phyloP scores from a whole-genome alignment of 2,888 invertebrate genomes.

The Synanthedon vespiformis region DNA sequence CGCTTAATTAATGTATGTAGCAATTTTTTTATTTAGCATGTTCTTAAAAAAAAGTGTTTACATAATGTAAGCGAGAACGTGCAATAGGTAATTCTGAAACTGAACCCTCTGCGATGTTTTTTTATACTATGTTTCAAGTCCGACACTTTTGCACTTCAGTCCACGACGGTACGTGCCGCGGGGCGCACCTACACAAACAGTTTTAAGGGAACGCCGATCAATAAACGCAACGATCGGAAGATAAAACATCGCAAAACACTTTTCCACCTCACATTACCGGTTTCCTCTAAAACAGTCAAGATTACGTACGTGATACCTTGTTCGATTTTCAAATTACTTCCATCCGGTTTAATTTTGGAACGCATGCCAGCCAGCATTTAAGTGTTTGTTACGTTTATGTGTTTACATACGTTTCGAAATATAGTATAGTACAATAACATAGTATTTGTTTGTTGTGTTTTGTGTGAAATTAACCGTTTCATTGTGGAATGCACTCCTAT shows the following conservation, averaged over 20 bases:
- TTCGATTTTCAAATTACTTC: background rate
- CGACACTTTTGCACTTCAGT: constrained; percentile 31
- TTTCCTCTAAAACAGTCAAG: constrained; percentile 20
- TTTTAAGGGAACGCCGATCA: constrained; percentile 10
- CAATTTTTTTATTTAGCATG: too few species aligned
- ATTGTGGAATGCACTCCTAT: too few species aligned
- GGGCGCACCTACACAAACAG: constrained; percentile 24
- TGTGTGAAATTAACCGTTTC: too few species aligned
- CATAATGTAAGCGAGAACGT: too few species aligned
- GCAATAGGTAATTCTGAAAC: background rate
- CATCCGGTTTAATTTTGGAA: constrained; percentile 5
- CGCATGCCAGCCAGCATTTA: constrained; percentile 2
- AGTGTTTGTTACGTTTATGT: background rate
- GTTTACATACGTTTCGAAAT: background rate
- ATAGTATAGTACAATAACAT: background rate
- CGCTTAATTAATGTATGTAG: too few species aligned
- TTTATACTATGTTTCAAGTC: constrained; percentile 18
- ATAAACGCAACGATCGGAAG: constrained; percentile 8
- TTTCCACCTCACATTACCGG: constrained; percentile 1
- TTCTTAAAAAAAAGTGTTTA: too few species aligned
- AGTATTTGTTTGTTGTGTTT: too few species aligned
- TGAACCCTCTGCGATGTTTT: constrained; percentile 13
- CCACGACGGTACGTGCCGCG: constrained; percentile 44
- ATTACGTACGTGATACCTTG: constrained; percentile 29
- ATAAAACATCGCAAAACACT: background rate